phyloP scores from a whole-genome alignment of 2,888 invertebrate genomes.

The Drosophila kanekoi region DNA sequence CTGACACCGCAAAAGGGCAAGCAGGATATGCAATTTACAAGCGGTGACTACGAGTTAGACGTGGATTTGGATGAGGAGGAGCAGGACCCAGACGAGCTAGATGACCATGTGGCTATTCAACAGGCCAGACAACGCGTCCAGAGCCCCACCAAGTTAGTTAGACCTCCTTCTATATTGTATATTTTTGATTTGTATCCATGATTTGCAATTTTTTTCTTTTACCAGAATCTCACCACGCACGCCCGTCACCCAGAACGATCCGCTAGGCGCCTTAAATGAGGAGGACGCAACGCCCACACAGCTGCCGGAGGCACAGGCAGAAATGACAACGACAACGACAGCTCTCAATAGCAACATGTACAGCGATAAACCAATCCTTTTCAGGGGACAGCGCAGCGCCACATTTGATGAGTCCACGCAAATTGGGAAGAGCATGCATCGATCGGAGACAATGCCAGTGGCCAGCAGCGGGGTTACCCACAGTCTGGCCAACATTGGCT shows the following conservation, averaged over 20 bases:
- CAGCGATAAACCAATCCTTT: conserved; percentile 90
- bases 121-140: conserved; percentile 65
- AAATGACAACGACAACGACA: conserved; percentile 39
- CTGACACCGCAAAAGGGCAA: conserved; percentile 47
- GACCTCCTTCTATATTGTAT: neutral
- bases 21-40: conserved; percentile 44
- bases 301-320: conserved; percentile 17
- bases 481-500: conserved; percentile 92
- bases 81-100: conserved; percentile 47
- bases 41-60: conserved; percentile 59
- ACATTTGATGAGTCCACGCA: conserved; percentile 87
- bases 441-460: conserved; percentile 91
- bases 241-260: conserved; percentile 96
- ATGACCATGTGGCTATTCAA: conserved; percentile 50
- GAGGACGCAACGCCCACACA: conserved; percentile 66
- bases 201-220: neutral
- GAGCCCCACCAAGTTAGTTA: conserved; percentile 84
- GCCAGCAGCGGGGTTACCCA: conserved; percentile 88
- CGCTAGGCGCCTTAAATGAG: conserved; percentile 91
- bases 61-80: conserved; percentile 48
- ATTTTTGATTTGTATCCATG: neutral
- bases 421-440: conserved; percentile 87
- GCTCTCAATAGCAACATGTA: conserved; percentile 84
- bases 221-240: conserved; percentile 90
- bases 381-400: conserved; percentile 87